These are phyloP conservation scores for Kryptolebias ocellatus DNA, from an alignment of 2,797 vertebrate species.

Conservation along the genomic window DNA sequence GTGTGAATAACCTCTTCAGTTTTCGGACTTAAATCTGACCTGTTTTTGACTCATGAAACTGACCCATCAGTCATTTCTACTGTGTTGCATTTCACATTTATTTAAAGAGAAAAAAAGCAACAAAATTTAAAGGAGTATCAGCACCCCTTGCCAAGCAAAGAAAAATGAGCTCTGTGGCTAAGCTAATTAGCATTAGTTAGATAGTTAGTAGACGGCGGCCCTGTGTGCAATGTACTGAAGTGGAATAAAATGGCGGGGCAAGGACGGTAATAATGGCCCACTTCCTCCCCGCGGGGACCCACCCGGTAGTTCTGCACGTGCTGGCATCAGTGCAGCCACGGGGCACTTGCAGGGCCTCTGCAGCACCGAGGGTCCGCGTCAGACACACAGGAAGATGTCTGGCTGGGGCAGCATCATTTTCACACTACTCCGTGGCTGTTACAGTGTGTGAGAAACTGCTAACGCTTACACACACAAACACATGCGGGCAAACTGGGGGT, in stretches of 20 bases:
- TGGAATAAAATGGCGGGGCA: constrained; percentile 77
- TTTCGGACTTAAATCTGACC: constrained; percentile 6
- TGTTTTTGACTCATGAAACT: not conserved
- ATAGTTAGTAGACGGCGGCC: constrained; percentile 75
- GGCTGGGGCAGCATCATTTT: constrained; percentile 31
- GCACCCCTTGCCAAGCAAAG: constrained; percentile 48
- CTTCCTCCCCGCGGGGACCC: constrained; percentile 72
- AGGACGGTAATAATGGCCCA: constrained; percentile 78
- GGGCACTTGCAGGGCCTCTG: constrained; percentile 54
- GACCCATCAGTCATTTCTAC: constrained; percentile 9
- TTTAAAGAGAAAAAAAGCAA: constrained; percentile 56
- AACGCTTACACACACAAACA: constrained; percentile 29
- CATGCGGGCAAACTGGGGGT: constrained; percentile 37
- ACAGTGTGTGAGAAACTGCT: constrained; percentile 50
- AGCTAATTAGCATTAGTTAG: constrained; percentile 79
- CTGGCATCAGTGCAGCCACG: constrained; percentile 71
- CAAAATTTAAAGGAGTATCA: constrained; percentile 50
- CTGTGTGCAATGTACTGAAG: constrained; percentile 78
- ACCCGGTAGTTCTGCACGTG: constrained; percentile 65
- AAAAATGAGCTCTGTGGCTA: constrained; percentile 66
- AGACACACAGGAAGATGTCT: constrained; percentile 35
- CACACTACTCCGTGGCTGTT: constrained; percentile 33
- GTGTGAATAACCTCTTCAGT: not conserved
- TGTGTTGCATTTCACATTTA: constrained; percentile 27
- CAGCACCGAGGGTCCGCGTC: constrained; percentile 28